phyloP scores from a whole-genome alignment of 2,113 vertebrate genomes.

The Tringa solitaria region DNA sequence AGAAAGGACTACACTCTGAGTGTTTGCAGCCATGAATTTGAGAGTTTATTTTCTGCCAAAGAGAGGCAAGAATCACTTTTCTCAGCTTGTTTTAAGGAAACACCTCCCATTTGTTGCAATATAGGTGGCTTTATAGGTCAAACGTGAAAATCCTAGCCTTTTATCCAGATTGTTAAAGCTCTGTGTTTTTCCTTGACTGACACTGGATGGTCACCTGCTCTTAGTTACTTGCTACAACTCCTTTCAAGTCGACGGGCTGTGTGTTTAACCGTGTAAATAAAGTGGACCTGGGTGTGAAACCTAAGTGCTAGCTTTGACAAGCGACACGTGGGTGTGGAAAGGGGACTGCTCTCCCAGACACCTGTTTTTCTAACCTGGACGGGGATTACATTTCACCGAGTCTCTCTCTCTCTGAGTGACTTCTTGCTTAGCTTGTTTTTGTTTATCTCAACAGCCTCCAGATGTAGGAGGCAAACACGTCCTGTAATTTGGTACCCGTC shows the following conservation, averaged over 20 bases:
- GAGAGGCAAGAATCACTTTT: neutral
- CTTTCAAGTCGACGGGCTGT: conserved; percentile 21
- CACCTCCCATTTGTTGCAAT: conserved; percentile 34
- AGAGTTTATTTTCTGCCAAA: neutral
- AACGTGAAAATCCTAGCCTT: conserved; percentile 52
- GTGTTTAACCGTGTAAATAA: conserved; percentile 11
- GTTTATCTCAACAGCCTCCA: conserved; percentile 6
- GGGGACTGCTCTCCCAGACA: neutral
- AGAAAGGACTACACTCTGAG: neutral
- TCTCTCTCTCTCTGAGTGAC: neutral
- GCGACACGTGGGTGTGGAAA: conserved; percentile 7
- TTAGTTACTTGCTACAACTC: neutral
- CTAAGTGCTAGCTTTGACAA: conserved; percentile 38
- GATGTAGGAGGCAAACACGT: conserved; percentile 6
- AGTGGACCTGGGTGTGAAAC: conserved; percentile 42
- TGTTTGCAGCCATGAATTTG: neutral
- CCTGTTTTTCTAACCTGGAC: conserved; percentile 13
- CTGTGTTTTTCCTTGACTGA: conserved; percentile 37
- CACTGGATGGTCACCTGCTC: neutral
- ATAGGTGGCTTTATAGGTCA: conserved; percentile 33
- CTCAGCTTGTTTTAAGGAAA: conserved; percentile 29
- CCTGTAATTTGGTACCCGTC: conserved; percentile 30
- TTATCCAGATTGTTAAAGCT: conserved; percentile 52
- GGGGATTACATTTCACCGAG: conserved; percentile 1
- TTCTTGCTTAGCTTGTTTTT: conserved; percentile 6